Evolutionary conservation across 53 echinoderm and acorn worm species (phyloP), one percentile per base, ranked within the genome.

Genomic region (Patiria pectinifera): DNA sequence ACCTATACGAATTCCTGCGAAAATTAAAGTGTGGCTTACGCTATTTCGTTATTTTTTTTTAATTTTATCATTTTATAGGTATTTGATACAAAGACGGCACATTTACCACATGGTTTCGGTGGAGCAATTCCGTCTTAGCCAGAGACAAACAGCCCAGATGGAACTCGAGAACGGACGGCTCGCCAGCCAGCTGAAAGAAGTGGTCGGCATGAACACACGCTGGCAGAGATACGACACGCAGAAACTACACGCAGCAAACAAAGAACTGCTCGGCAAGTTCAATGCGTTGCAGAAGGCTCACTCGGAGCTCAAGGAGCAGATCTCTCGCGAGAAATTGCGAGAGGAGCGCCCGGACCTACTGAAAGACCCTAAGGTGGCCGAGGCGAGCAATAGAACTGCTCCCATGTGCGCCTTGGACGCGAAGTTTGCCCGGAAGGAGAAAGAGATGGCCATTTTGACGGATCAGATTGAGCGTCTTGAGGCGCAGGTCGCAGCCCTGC

Each of bases 141-240:
- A 78, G 84, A 59, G 75, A 21, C 92, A 92, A 69, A 83, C 84
- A 7, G 92, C 83, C 13, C 91, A 94, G 49, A 53, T 87, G 76
- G 92, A 86, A 44, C 48, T 78, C n/a, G 95, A 95, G 76, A 95
- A 92, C 63, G 85, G 24, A 26, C 87, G 93, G 35, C 81, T 95
- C 26, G 58, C 61, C 4, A 24, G 12, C 11, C 92, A 95, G 48
- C 87, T 95, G 7, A 85, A 82, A 76, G 95, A 95, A 82, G 95
- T 95, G 7, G 90, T 89, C 46, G 85, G 86, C 19, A 95, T 95
- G 95, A 95, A 95, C 91, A 91, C 74, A 62, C 83, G 92, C 7
- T 95, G 95, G 95, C 95, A 95, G 78, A 87, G 58, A 69, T 94
- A 92, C 82, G 94, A 91, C 83, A 83, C 89, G 94, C 53, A 94